A percentile compares a stretch with the other conserved stretches of the same genome.
phyloP scores from a whole-genome alignment of 2,797 vertebrate genomes.

The Coregonus suidteri region DNA sequence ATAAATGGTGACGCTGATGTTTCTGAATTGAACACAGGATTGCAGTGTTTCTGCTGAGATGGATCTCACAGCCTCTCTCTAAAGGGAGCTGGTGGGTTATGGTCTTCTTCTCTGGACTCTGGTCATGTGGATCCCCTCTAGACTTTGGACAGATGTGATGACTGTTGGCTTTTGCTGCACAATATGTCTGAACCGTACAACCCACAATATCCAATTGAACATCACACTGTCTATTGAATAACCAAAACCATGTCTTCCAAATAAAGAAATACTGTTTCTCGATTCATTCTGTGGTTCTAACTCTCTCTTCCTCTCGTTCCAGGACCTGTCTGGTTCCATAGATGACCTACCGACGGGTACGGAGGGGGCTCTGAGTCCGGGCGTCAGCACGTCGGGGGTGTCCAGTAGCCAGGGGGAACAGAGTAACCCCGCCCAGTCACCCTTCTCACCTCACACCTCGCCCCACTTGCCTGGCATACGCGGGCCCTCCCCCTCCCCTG shows the following conservation, averaged over 20 bases:
- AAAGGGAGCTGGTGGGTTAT: slow-evolving; percentile 27
- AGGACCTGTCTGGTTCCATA: slow-evolving; percentile 98
- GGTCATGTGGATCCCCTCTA: neutral
- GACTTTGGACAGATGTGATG: neutral
- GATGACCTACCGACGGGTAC: slow-evolving; percentile 97
- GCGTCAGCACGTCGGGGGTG: slow-evolving; percentile 97
- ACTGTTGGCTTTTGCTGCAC: neutral
- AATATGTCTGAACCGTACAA: neutral
- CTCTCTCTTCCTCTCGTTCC: slow-evolving; percentile 32
- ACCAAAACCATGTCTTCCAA: neutral
- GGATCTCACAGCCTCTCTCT: slow-evolving; percentile 40
- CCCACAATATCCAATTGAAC: neutral
- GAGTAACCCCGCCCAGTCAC: slow-evolving; percentile 98
- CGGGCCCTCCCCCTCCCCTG: slow-evolving; percentile 93
- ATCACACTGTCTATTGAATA: neutral
- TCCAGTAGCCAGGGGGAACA: slow-evolving; percentile 99
- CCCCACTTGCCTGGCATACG: slow-evolving; percentile 95
- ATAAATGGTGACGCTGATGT: too few species aligned
- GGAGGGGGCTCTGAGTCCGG: slow-evolving; percentile 95
- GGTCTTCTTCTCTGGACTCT: neutral
- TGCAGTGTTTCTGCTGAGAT: neutral
- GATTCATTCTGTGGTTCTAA: neutral
- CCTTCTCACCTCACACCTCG: slow-evolving; percentile 98
- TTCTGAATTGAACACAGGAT: too few species aligned
- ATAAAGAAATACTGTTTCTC: neutral